Evolutionary conservation across 2,797 vertebrate genomes (phyloP).

Genomic region (Tragopan temminckii): DNA sequence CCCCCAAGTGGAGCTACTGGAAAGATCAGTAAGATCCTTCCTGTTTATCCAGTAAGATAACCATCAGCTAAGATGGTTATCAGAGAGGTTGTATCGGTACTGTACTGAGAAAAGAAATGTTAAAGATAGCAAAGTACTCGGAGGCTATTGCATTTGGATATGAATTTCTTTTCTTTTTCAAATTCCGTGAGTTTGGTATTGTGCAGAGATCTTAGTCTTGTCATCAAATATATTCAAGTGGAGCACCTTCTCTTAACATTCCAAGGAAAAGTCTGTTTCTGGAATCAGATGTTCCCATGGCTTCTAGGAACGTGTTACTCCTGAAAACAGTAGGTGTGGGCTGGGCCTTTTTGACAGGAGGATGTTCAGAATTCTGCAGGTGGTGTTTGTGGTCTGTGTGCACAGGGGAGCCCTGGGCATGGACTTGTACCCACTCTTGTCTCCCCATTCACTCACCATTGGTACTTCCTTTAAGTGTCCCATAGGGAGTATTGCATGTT

Average conservation of each 20-base stretch:
- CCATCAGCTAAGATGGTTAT: neutral
- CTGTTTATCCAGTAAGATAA: too few relatives aligned
- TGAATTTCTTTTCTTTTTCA: neutral
- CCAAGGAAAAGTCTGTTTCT: neutral
- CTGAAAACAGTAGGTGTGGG: neutral
- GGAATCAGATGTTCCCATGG: neutral
- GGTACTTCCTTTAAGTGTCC: neutral
- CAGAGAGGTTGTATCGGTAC: neutral
- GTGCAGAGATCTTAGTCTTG: neutral
- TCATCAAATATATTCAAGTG: neutral
- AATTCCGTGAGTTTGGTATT: neutral
- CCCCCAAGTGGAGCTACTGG: rapidly evolving
- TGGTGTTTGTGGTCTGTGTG: rapidly evolving
- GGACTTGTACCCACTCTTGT: neutral
- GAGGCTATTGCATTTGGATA: neutral
- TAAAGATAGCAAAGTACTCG: neutral
- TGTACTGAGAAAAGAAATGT: neutral
- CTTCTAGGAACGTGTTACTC: neutral
- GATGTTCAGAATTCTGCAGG: neutral
- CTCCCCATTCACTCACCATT: neutral
- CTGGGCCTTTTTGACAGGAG: neutral
- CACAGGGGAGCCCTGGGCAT: neutral
- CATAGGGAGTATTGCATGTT: neutral
- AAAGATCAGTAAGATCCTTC: neutral
- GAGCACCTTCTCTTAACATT: neutral